Evolutionary conservation across 2,113 vertebrate species (phyloP), one percentile per base, ranked within the genome.

Genomic region (Perognathus longimembris): DNA sequence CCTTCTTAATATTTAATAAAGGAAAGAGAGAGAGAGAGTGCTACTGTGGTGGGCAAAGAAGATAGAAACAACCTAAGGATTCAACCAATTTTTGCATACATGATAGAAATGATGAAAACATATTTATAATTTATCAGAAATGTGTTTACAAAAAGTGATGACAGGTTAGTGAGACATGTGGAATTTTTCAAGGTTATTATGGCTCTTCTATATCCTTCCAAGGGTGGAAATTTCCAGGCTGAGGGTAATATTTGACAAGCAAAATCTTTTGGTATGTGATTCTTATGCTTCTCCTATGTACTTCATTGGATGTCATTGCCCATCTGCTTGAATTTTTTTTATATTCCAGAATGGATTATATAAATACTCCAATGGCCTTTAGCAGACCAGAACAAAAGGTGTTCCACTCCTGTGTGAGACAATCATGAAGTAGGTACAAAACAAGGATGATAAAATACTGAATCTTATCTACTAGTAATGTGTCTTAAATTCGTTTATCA

Each of bases 1-100:
- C 6, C 67, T 67, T 81, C 9, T 93, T 80, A 82, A 80, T 80
- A 95, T 76, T 88, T 90, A 89, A 82, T 87, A 28, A 84, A 18
- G 9, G 7, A 5, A 71, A 75, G 57, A n/a, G 61, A 0, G 22
- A 9, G 73, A 42, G 61, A 64, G 85, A 85, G 61, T 12, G 50
- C 50, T 0, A n/a, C 7, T 17, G 30, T 30, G 61, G 17, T 7
- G 10, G 15, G 88, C 89, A 59, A 75, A 75, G 34, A 8, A 89
- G 36, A 28, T 77, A 69, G 12, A 90, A 83, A 77, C 30, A 78
- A 1, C 10, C 7, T 85, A 38, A 61, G 32, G 28, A 73, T 85
- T 32, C 9, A 77, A 5, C n/a, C n/a, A 42, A 3, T 3, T 77
- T 88, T 92, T 59, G 34, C 4, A 0, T 64, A 17, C n/a, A 18